Percentiles rank a stretch among this genome's conserved stretches.
Conservation (phyloP, 2,888 invertebrate species). For the Lingula anatina region DNA sequence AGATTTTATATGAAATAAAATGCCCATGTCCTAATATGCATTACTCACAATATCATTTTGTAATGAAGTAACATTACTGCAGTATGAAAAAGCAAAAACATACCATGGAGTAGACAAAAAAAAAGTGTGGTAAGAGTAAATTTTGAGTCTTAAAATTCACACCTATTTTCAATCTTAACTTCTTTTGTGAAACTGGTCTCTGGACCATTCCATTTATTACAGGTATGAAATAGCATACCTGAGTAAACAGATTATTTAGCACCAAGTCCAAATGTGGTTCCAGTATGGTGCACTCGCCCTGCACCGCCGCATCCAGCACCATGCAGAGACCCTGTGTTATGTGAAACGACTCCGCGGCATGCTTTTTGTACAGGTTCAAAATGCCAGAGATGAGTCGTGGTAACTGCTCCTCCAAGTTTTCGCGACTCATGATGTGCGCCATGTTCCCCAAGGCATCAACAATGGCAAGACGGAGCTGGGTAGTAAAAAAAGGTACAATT, state of each 20-base stretch:
- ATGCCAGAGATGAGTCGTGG: slow-evolving; percentile 75
- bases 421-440: slow-evolving; percentile 69
- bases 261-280: slow-evolving; percentile 58
- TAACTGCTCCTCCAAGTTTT: slow-evolving; percentile 71
- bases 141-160: too few species aligned
- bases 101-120: too few species aligned
- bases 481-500: slow-evolving; percentile 1
- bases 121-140: too few species aligned
- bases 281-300: slow-evolving; percentile 64
- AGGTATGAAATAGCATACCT: too few species aligned
- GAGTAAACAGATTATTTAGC: slow-evolving; percentile 54
- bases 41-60: too few species aligned
- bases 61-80: too few species aligned
- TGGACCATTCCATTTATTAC: too few species aligned
- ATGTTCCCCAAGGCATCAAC: slow-evolving; percentile 80
- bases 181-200: too few species aligned
- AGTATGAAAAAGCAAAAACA: too few species aligned
- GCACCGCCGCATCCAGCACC: slow-evolving; percentile 70
- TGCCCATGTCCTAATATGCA: too few species aligned
- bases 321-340: slow-evolving; percentile 64
- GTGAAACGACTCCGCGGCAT: slow-evolving; percentile 62
- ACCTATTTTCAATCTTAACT: too few species aligned
- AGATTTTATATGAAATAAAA: too few species aligned
- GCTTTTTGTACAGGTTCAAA: slow-evolving; percentile 71
- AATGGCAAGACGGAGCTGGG: slow-evolving; percentile 70